Base-by-base conservation (phyloP, 2,113 vertebrate genomes). In the Phocoena phocoena region DNA sequence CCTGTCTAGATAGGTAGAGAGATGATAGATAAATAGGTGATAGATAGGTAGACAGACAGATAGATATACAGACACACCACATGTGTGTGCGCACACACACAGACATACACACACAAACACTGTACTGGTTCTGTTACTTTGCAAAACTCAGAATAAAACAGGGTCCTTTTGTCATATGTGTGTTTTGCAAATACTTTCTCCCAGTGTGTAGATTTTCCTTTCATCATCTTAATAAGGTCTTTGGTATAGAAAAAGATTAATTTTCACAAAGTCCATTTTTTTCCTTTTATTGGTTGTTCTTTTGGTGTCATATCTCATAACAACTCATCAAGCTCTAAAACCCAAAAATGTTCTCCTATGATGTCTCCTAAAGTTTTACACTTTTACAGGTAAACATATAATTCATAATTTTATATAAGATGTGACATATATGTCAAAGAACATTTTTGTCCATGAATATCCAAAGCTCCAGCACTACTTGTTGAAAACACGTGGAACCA, bases 31-130 rank as follows among this genome's bases (percentile, higher is more conserved):
- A 53, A 15, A 53, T 53, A 53, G 60, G 23, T 62, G 53, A 55
- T 20, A 62, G 60, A 62, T 9, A 62, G 23, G 26, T 10, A 60
- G 58, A 60, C 21, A 28, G 63, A 65, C 5, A 31, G 63, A 31
- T 5, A 65, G 62, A 14, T 31, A 65, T n/a, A 68, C 33, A 68
- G 13, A 65, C 28, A 65, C 14, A 58, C 6, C 55, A 50, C 55
- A 58, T 8, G 20, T 20, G 55, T 1, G 2, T 0, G 0, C 0
- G 1, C 13, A 31, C 63, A 65, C 63, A 65, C 63, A 65, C 13
- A 65, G 28, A 31, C 12, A 33, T 6, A 65, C 63, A 65, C 31
- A 62, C 21, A 62, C 60, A 17, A 6, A 33, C 63, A 65, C 6
- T 8, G 17, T 80, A 80, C 26, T 58, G 21, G n/a, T 26, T 80